Evolutionary conservation across 2,113 vertebrate genomes (phyloP), one percentile per base, ranked within the genome.

Genomic region (Lepus timidus): DNA sequence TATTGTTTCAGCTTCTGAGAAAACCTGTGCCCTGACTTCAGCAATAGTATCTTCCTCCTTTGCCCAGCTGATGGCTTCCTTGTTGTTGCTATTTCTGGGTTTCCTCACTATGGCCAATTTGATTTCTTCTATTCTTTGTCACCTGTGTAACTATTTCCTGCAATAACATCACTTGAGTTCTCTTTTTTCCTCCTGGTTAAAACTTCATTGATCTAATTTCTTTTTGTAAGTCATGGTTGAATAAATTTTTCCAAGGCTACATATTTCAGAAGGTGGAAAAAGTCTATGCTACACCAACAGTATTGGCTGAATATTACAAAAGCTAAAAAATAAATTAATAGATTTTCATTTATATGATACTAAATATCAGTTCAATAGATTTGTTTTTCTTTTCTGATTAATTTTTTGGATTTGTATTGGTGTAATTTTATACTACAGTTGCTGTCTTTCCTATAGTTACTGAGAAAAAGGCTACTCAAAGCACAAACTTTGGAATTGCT

Each of bases 331-430:
- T 78, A 51, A 88, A 79, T 75, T 39, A 86, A 19, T 64, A n/a
- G 19, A 7, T 23, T 85, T 58, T 68, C 84, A 76, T 27, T 5
- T 75, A 14, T 23, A 29, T 58, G 20, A 91, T 67, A 81, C 25
- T n/a, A 78, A 85, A 61, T 19, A 94, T 20, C 29, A 84, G 25
- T 74, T 81, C 67, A 80, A 93, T 55, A 85, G 36, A 79, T 88
- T 87, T n/a, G 62, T 75, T 96, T 79, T 86, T 79, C 58, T 73
- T 75, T 71, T n/a, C 22, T 78, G 91, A 92, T 36, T 93, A 82
- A 91, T 61, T 73, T 82, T 93, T 80, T 92, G 44, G 39, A 90
- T 74, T 90, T 73, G 39, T 64, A 4, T 74, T 88, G 11, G 19
- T 65, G 55, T 75, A 68, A 73, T 76, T 82, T 74, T 68, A 92